Evolutionary conservation across 1,140 invertebrate genomes (phyloP), one percentile per base, ranked within the genome.

Genomic region (Condylostylus longicornis): DNA sequence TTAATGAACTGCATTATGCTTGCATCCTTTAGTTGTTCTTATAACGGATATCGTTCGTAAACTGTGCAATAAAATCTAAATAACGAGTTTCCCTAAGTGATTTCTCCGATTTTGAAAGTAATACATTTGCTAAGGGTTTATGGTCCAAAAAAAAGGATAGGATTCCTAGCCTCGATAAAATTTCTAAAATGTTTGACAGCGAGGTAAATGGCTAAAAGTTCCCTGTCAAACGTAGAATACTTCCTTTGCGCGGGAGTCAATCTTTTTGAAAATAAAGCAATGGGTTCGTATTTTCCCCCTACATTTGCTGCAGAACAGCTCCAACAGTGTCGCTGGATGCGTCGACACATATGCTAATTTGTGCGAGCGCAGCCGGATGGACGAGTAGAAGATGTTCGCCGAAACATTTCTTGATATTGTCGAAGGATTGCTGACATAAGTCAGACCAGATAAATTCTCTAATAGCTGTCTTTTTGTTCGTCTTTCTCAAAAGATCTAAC

Each of bases 221-320:
- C 59, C 4, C 61, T 35, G 42, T 66, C 52, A 35, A 62, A 64
- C 1, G 53, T 44, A 17, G 29, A 42, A 23, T 58, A 56, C 27
- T 50, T 52, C 6, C 12, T 33, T 34, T 62, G 37, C 4, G 54
- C 18, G n/a, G 37, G 14, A 10, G 21, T 44, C 2, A 64, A 37
- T 37, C 53, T 57, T 31, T 45, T 53, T 8, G 51, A 58, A 35
- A 57, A 64, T 43, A 65, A 68, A 3, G 39, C 56, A 66, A 42
- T 8, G 61, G 63, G 41, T 57, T 42, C 43, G 47, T 48, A 5
- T 35, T 12, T 12, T 34, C 33, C 18, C 47, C 27, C 4, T 42
- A 6, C 36, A 55, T 52, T 42, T 66, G 62, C 13, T 64, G 48
- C 4, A 68, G 34, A 4, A 37, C 46, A 4, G 49, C 57, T 6